Evolutionary conservation across 2,888 invertebrate species (phyloP).

Genomic region (Pachydiplax longipennis): DNA sequence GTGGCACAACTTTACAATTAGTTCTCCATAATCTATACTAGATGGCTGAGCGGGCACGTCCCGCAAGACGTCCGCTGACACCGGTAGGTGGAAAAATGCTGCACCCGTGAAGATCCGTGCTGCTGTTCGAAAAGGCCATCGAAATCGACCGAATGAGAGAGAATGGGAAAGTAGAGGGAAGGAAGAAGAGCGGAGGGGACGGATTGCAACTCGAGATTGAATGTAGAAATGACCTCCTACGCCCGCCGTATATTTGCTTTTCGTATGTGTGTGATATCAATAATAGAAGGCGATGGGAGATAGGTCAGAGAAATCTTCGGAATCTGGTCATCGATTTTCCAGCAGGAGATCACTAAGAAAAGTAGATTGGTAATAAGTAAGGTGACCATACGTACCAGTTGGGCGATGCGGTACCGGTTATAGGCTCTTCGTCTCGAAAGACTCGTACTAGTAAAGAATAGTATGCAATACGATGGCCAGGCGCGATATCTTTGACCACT

Average conservation of each 20-base stretch:
- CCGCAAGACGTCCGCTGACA: not conserved
- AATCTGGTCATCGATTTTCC: no score
- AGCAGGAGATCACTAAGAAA: no score
- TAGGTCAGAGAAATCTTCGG: not conserved
- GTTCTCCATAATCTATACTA: not conserved
- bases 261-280: not conserved
- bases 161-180: not conserved
- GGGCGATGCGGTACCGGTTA: no score
- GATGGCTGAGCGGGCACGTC: not conserved
- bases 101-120: no score
- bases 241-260: no score
- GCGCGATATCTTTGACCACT: no score
- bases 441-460: no score
- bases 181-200: not conserved
- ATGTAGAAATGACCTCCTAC: not conserved
- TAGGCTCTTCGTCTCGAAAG: no score
- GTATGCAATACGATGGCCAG: no score
- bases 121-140: not conserved
- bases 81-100: not conserved
- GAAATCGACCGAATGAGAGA: not conserved
- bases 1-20: not conserved
- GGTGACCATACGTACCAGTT: no score
- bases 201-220: not conserved
- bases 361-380: no score
- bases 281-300: not conserved